These are phyloP conservation scores for Chlorodrepanis virens DNA, from an alignment of 2,113 vertebrate species.

Conservation along the genomic window DNA sequence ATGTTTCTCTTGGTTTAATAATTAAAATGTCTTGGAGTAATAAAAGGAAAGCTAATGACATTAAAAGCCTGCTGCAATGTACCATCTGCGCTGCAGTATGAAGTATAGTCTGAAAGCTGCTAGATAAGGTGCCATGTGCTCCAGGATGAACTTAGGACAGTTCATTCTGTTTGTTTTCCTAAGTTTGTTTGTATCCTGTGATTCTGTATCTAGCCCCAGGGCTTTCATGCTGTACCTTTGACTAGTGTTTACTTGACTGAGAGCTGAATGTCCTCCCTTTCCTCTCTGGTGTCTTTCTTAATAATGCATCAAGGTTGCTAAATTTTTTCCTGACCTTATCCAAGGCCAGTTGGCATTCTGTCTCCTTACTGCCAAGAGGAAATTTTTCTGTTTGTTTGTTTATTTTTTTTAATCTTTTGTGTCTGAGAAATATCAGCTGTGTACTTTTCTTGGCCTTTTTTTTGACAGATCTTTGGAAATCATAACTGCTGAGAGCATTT, in stretches of 20 bases:
- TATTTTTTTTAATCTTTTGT: background rate
- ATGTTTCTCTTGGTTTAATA: background rate
- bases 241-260: background rate
- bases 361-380: background rate
- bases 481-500: background rate
- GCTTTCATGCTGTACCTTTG: background rate
- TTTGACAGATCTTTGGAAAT: background rate
- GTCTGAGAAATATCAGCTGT: background rate
- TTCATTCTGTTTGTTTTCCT: background rate
- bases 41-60: background rate
- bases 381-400: background rate
- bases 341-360: background rate
- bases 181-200: constrained; percentile 2
- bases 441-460: background rate
- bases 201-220: background rate
- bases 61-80: background rate
- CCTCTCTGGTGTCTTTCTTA: background rate
- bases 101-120: background rate
- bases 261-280: background rate
- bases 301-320: background rate
- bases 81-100: background rate
- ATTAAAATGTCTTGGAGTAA: background rate
- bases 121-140: background rate
- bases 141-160: background rate
- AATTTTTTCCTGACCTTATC: background rate